phyloP scores from a whole-genome alignment of 1,140 invertebrate species.

The Drosophila malerkotliana region DNA sequence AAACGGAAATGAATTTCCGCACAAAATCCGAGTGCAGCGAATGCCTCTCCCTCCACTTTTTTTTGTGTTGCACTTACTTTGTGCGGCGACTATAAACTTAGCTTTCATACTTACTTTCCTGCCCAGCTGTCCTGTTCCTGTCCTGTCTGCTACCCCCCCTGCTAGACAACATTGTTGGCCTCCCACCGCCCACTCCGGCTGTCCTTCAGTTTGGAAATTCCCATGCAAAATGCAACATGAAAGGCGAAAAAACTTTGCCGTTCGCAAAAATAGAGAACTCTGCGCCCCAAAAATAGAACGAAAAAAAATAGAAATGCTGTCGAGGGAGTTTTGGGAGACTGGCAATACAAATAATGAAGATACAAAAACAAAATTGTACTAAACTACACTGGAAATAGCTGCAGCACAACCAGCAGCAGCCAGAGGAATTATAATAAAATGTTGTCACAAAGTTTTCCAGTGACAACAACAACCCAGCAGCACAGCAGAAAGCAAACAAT shows the following conservation, averaged over 20 bases:
- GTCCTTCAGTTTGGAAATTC: constrained; percentile 50
- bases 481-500: constrained; percentile 57
- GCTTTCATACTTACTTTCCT: constrained; percentile 71
- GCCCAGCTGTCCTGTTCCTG: constrained; percentile 63
- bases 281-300: constrained; percentile 23
- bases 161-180: constrained; percentile 64
- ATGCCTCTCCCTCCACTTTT: constrained; percentile 7
- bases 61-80: constrained; percentile 52
- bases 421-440: constrained; percentile 80
- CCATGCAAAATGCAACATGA: constrained; percentile 76
- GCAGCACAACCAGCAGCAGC: constrained; percentile 14
- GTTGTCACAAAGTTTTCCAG: constrained; percentile 76
- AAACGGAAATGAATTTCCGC: constrained; percentile 80
- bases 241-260: constrained; percentile 62
- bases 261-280: constrained; percentile 58
- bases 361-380: constrained; percentile 71
- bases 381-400: constrained; percentile 59
- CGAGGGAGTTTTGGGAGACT: constrained; percentile 11
- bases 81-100: constrained; percentile 70
- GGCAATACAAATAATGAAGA: constrained; percentile 80
- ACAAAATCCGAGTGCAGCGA: constrained; percentile 61
- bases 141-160: constrained; percentile 20
- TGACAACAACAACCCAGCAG: constrained; percentile 32
- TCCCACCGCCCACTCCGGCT: constrained; percentile 4
- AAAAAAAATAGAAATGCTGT: constrained; percentile 2